phyloP scores from a whole-genome alignment of 2,888 invertebrate genomes.

The Ceriagrion tenellum region DNA sequence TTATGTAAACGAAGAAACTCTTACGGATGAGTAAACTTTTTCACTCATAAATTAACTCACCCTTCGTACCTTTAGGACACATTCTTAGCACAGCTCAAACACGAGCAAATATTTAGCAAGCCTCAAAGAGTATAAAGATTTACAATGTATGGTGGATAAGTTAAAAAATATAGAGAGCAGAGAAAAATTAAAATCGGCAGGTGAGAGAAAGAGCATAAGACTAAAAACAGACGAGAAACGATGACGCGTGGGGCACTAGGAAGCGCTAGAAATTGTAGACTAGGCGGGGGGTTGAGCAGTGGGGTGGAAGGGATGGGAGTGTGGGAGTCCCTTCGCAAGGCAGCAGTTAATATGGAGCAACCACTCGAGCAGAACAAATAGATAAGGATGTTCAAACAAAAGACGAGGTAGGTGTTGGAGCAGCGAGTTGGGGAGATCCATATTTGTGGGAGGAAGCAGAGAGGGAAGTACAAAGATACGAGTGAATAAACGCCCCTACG shows the following conservation, averaged over 20 bases:
- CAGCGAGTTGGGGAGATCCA: not conserved
- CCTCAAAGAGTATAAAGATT: too few species aligned
- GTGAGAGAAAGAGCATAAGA: not conserved
- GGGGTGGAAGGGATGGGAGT: not conserved
- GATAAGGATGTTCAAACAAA: slow-evolving; percentile 16
- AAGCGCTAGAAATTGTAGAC: too few species aligned
- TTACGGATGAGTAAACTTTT: too few species aligned
- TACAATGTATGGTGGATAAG: too few species aligned
- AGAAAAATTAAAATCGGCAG: too few species aligned
- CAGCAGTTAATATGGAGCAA: not conserved
- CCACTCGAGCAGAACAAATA: slow-evolving; percentile 10
- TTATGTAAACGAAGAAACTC: too few species aligned
- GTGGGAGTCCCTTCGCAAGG: not conserved
- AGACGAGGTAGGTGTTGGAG: not conserved
- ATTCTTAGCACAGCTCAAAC: too few species aligned
- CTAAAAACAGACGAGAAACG: not conserved
- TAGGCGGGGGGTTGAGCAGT: too few species aligned
- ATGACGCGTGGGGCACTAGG: not conserved
- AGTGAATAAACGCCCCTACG: not conserved
- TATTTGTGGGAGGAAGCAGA: not conserved
- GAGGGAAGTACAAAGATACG: not conserved
- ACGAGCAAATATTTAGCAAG: too few species aligned
- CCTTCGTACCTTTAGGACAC: too few species aligned
- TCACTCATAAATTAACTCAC: too few species aligned
- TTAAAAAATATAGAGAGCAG: too few species aligned